Evolutionary conservation across 2,113 vertebrate species (phyloP).

Genomic region (Tetraodon nigroviridis): DNA sequence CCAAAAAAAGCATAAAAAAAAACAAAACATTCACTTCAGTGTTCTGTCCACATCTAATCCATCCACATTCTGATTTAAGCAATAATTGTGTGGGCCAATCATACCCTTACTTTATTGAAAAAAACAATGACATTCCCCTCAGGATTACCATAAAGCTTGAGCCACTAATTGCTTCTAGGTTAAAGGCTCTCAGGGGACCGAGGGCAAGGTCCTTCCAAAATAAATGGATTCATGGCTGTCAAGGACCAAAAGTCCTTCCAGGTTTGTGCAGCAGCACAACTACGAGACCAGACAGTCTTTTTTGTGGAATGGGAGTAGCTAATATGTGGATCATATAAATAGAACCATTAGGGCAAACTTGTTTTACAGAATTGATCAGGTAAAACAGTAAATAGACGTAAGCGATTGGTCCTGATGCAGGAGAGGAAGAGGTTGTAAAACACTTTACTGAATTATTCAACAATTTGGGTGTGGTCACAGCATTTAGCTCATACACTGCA

Average conservation of each 20-base stretch:
- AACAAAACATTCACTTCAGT: not conserved
- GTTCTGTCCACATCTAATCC: slow-evolving; percentile 11
- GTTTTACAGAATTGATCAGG: slow-evolving; percentile 11
- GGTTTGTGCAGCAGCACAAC: slow-evolving; percentile 1
- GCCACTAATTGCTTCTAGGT: slow-evolving; percentile 41
- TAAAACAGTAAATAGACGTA: slow-evolving; percentile 13
- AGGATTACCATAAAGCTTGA: slow-evolving; percentile 33
- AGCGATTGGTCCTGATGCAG: not conserved
- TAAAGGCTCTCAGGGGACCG: slow-evolving; percentile 10
- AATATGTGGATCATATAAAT: slow-evolving; percentile 10
- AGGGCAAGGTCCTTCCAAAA: slow-evolving; percentile 22
- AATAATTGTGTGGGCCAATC: slow-evolving; percentile 24
- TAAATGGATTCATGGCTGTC: slow-evolving; percentile 9
- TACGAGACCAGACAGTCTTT: not conserved
- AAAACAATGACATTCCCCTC: slow-evolving; percentile 40
- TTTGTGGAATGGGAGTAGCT: not conserved
- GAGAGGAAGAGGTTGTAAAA: slow-evolving; percentile 46
- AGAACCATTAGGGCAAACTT: not conserved
- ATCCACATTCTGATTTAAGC: slow-evolving; percentile 18
- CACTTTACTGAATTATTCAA: slow-evolving; percentile 32
- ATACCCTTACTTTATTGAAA: slow-evolving; percentile 29
- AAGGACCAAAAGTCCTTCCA: slow-evolving; percentile 1
- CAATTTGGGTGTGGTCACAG: slow-evolving; percentile 15
- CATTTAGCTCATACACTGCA: slow-evolving; percentile 5
- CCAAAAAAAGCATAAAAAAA: not conserved